Evolutionary conservation across 2,888 invertebrate species (phyloP), one percentile per base, ranked within the genome.

Genomic region (Abrostola tripartita): DNA sequence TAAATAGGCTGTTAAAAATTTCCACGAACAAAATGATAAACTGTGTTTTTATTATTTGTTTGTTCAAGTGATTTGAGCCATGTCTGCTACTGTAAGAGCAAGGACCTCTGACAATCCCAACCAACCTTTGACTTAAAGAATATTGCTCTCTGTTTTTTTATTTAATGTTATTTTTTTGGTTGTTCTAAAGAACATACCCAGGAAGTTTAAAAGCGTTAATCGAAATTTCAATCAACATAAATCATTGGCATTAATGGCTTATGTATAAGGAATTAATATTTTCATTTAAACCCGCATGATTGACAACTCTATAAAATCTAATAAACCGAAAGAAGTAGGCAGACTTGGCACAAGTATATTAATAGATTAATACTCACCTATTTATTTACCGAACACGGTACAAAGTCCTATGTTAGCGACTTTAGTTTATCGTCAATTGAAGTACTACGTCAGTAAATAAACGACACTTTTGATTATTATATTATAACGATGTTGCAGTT

Each of bases 401-500:
- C 24, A 24, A 24, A 24, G 24, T 24, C 24, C 24, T 24, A 24
- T 24, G 24, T 24, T 24, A 40, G 9, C 40, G 4, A 11, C 40
- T 40, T 41, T 24, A 24, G 44, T 47, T 47, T 52, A 9, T 53
- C 52, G 24, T 35, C 42, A 8, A 42, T 54, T 55, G 1, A 51
- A 36, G 14, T 57, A 59, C 52, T 37, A 55, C 14, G 49, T 35
- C 49, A 63, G 57, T 61, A 49, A 68, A 55, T 60, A 56, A 50
- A 52, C 72, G 74, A 24, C 61, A 72, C 60, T 66, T 68, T 71
- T 57, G 70, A 73, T 66, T 55, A 38, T n/a, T 52, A 58, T 68
- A 67, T 73, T 64, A 55, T 64, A 64, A 63, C 73, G 71, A 73
- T 53, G 60, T 61, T 75, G 76, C 76, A 73, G 40, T 64, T 62